Base-by-base conservation (phyloP, 1,140 invertebrate genomes). In the Hyposmocoma kahamanoa region DNA sequence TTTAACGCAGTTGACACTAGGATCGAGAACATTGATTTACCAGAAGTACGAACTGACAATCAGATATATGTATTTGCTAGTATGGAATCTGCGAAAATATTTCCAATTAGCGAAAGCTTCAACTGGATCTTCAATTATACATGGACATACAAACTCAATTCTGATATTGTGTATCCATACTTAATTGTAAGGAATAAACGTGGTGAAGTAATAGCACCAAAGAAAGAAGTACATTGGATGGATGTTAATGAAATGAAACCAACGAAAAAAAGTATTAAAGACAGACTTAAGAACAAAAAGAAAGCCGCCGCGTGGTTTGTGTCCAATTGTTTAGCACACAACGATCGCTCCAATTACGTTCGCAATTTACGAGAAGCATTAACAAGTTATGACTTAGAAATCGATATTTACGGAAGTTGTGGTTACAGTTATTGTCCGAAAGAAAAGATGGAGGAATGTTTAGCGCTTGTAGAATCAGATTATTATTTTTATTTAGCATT, bases 321-420 rank as follows among this genome's bases (percentile, higher is more conserved):
- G 5, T 88, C 87, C 46, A 89, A 92, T 62, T 92, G 91, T 60
- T 11, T 57, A 0, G 80, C 88, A 0, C 43, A 53, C 3, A 88
- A 88, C 48, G 69, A 72, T 1, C 73, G 91, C 2, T 70, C 89
- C 48, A 44, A 72, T 0, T 92, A 89, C 59, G 90, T 89, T 1
- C 42, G 67, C 18, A 74, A 91, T 53, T 72, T 93, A 1, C 49
- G 80, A 15, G 85, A 87, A 26, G 73, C 88, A 50, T 85, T 93
- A 1, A 52, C 47, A 13, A 54, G 50, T 19, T 59, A 53, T n/a
- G 44, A 42, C n/a, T 48, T 56, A 36, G 36, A 22, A 10, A 87
- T 94, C 1, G 90, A 93, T 64, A 81, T 91, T 20, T 93, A 88
- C 59, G 93, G 93, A 13, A 56, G 28, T 0, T 94, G 92, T 67